These are phyloP conservation scores for Leptinotarsa rubiginosa DNA, from an alignment of 2,888 invertebrate genomes.

Conservation along the genomic window DNA sequence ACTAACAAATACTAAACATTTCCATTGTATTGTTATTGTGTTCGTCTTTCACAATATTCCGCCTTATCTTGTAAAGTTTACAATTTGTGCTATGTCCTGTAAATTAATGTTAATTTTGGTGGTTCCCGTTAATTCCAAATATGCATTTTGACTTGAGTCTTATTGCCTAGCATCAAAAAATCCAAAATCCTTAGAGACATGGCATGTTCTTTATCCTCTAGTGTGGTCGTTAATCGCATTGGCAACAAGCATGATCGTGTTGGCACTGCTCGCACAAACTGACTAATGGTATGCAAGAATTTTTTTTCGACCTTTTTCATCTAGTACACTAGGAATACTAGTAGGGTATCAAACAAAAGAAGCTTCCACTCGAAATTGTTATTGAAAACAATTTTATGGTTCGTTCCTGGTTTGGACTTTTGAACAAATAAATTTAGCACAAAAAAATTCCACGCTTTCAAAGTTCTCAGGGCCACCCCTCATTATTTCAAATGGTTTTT, in stretches of 20 bases:
- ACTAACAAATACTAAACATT: constrained; percentile 53
- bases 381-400: too few species aligned
- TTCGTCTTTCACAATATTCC: constrained; percentile 21
- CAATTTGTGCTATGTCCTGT: constrained; percentile 30
- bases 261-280: constrained; percentile 67
- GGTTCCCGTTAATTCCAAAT: constrained; percentile 48
- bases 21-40: constrained; percentile 22
- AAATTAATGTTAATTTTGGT: constrained; percentile 61
- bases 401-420: too few species aligned
- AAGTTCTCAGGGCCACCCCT: too few species aligned
- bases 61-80: constrained; percentile 22
- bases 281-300: constrained; percentile 62
- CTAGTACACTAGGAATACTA: constrained; percentile 21
- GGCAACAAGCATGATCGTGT: constrained; percentile 67
- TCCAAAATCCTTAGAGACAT: constrained; percentile 62
- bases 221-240: constrained; percentile 66
- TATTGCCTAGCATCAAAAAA: constrained; percentile 61
- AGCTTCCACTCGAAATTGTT: too few species aligned
- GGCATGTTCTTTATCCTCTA: constrained; percentile 66
- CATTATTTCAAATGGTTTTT: too few species aligned
- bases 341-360: too few species aligned
- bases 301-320: constrained; percentile 46
- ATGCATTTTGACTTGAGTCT: constrained; percentile 56
- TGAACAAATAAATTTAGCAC: too few species aligned
- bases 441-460: too few species aligned